These are phyloP conservation scores for Palythoa caribaeorum DNA, from an alignment of 92 coral and sea anemone genomes.

Conservation along the genomic window DNA sequence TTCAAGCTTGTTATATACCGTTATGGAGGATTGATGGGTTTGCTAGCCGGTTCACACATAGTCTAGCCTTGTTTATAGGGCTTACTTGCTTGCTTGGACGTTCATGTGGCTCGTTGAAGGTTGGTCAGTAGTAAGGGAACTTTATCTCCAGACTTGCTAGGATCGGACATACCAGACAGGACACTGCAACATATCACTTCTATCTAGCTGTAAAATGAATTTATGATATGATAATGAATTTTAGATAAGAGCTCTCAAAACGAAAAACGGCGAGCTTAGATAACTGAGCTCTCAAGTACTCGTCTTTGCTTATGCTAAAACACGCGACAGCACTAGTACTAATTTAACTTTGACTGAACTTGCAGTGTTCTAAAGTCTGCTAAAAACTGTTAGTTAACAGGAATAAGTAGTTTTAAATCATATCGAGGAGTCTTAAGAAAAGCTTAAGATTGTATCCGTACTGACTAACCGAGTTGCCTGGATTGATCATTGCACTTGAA, in stretches of 20 bases:
- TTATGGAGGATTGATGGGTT: background rate
- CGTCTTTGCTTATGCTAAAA: background rate
- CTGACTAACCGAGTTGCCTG: background rate
- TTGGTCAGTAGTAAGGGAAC: background rate
- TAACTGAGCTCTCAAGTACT: background rate
- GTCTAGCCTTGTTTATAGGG: background rate
- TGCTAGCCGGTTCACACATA: background rate
- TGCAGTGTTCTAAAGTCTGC: background rate
- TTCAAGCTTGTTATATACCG: no score
- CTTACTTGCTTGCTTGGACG: background rate
- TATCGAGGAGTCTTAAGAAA: background rate
- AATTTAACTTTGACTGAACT: background rate
- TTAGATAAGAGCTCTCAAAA: background rate
- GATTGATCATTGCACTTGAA: background rate
- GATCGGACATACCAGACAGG: background rate
- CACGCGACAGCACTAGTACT: background rate
- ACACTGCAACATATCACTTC: background rate
- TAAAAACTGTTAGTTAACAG: background rate
- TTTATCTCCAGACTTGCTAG: conserved; percentile 6
- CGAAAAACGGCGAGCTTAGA: background rate
- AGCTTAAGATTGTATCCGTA: background rate
- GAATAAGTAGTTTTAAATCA: background rate
- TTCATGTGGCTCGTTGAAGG: conserved; percentile 30
- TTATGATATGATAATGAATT: background rate
- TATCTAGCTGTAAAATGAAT: conserved; percentile 1